Percentiles rank a stretch among this genome's conserved stretches.
Conservation (phyloP, 1,140 invertebrate species). For the Halesus radiatus region DNA sequence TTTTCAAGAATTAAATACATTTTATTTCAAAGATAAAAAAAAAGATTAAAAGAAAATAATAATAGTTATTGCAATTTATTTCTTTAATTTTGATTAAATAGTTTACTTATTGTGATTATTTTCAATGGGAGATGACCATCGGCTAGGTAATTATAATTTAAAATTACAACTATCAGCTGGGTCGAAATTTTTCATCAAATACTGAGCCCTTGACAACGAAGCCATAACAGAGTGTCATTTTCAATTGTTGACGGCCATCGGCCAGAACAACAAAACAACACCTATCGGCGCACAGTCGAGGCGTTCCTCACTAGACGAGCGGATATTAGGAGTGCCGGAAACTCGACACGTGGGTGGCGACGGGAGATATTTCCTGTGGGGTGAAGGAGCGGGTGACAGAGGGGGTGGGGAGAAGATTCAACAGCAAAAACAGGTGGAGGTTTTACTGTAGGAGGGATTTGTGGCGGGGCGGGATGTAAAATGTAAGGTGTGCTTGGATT, state of each 20-base stretch:
- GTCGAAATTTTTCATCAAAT: too few species aligned
- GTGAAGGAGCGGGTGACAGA: not conserved
- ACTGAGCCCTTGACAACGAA: too few species aligned
- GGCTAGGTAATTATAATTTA: too few species aligned
- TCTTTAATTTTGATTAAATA: too few species aligned
- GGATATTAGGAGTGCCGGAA: constrained; percentile 31
- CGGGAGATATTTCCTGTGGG: not conserved
- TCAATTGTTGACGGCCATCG: not conserved
- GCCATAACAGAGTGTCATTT: not conserved
- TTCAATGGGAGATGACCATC: too few species aligned
- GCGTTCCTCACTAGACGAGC: constrained; percentile 7
- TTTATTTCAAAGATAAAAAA: too few species aligned
- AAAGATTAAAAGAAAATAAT: too few species aligned
- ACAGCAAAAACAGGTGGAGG: not conserved
- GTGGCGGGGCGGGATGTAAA: constrained; percentile 3
- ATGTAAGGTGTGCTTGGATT: not conserved
- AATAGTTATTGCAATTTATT: too few species aligned
- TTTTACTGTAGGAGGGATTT: not conserved
- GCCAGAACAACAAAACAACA: not conserved
- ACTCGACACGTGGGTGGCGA: constrained; percentile 20
- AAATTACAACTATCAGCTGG: too few species aligned
- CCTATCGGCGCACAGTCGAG: constrained; percentile 7
- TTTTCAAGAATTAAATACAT: too few species aligned
- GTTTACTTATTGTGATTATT: too few species aligned
- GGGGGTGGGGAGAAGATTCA: too few species aligned